Evolutionary conservation across 2,113 vertebrate species (phyloP).

Genomic region (Rhabdornis inornatus): DNA sequence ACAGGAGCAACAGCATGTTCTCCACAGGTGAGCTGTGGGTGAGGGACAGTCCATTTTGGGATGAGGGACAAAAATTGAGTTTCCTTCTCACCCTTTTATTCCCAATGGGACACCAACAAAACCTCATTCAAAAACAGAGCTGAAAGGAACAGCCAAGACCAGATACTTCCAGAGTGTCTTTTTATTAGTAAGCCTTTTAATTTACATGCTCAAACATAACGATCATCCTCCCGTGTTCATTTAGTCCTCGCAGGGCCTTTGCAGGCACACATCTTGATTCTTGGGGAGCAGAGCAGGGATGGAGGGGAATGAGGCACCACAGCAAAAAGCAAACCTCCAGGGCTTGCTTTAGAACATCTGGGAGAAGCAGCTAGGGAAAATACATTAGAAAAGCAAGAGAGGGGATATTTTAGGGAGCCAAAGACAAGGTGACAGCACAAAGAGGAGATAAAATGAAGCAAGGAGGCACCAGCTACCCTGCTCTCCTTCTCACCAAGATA

Average conservation of each 20-base stretch:
- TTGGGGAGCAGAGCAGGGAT: neutral
- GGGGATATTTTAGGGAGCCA: neutral
- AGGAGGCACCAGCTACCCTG: neutral
- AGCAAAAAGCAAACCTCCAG: neutral
- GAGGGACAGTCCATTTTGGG: neutral
- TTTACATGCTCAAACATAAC: neutral
- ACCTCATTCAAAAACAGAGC: neutral
- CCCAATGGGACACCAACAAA: neutral
- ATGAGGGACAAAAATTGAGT: neutral
- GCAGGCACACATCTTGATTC: neutral
- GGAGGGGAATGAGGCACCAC: neutral
- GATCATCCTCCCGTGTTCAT: neutral
- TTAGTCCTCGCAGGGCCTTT: neutral
- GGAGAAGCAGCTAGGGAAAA: neutral
- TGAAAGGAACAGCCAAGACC: neutral
- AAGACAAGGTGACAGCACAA: neutral
- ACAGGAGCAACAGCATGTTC: neutral
- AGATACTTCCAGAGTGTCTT: neutral
- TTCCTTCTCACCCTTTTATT: neutral
- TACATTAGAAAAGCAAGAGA: neutral
- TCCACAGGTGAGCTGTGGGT: neutral
- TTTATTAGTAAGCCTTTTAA: neutral
- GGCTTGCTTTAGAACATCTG: neutral
- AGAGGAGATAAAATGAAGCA: neutral
- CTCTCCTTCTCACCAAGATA: neutral